These are phyloP conservation scores for Metopia argyrocephala DNA, from an alignment of 2,888 invertebrate species.

Conservation along the genomic window DNA sequence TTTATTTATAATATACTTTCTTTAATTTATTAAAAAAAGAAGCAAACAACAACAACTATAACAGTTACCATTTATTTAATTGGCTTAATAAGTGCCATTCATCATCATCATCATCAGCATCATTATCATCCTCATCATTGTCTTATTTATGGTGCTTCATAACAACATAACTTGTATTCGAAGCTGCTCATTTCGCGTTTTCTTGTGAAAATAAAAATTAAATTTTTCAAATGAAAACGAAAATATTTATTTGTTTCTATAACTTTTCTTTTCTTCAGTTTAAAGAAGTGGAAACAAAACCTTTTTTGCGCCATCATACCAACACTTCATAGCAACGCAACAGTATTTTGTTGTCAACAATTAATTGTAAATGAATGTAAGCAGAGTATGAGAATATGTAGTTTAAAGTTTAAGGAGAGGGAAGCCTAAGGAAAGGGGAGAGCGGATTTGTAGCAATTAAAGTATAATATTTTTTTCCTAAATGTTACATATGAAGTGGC, in stretches of 20 bases:
- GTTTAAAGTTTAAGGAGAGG: too few relatives aligned
- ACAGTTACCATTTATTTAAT: constrained; percentile 50
- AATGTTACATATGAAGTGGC: too few relatives aligned
- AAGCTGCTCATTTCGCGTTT: constrained; percentile 4
- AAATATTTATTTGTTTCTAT: constrained; percentile 23
- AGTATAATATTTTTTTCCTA: too few relatives aligned
- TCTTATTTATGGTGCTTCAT: too few relatives aligned
- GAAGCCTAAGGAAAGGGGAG: neutral
- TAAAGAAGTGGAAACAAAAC: neutral
- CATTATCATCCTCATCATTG: constrained; percentile 1
- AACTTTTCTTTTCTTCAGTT: neutral
- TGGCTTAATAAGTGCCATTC: constrained; percentile 59
- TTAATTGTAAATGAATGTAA: neutral
- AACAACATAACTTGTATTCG: neutral
- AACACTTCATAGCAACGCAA: neutral
- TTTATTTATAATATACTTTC: neutral
- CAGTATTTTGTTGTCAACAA: constrained; percentile 40
- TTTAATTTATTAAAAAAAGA: constrained; percentile 28
- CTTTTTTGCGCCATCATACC: neutral
- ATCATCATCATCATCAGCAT: constrained; percentile 1
- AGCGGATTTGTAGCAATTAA: too few relatives aligned
- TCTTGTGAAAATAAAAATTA: constrained; percentile 41
- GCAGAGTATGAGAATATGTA: too few relatives aligned
- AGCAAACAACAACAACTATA: constrained; percentile 18
- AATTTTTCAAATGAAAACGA: constrained; percentile 16